Base-by-base conservation (phyloP, 2,888 invertebrate species). In the Pterobdella sp. region DNA sequence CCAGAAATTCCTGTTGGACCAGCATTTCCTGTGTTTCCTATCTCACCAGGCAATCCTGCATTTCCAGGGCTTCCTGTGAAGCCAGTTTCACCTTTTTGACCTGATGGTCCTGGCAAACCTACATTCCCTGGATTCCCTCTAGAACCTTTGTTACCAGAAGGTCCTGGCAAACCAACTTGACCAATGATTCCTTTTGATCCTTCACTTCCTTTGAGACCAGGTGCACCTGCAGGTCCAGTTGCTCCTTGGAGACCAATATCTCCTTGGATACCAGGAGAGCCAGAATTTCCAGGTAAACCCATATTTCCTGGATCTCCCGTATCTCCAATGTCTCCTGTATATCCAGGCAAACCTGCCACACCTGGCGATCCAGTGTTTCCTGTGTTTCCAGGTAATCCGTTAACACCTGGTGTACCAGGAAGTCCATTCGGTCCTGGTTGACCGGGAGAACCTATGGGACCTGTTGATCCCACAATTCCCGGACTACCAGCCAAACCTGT, bases 321-420 rank as follows among this genome's bases (percentile, higher is more conserved):
- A 60, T 66, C 1, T 29, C 74, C 73, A 34, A 68, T 32, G 29
- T 72, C 73, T 67, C 72, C 79, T 76, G 0, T 86, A 83, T 71
- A 68, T 68, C 76, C 76, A 42, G 31, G 22, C 3, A 26, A 34
- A 2, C 74, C 74, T 63, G 36, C 18, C 4, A 52, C 32, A 26
- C 75, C 66, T n/a, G 63, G 22, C 29, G 22, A 1, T 60, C 63
- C 36, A 68, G 29, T 4, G 4, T 34, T 3, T 4, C 68, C 42
- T 14, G 4, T 2, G 10, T 22, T 2, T 37, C 36, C 37, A 36
- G 2, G 3, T 65, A 14, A 29, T 1, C 72, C 72, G 35, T 10
- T 10, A 36, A 34, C n/a, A 37, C 72, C 72, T 29, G 31, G 14
- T 32, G 22, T 18, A n/a, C 74, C 74, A 63, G 65, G 18, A 32